Evolutionary conservation across 2,113 vertebrate species (phyloP), one percentile per base, ranked within the genome.

Genomic region (Plestiodon gilberti): DNA sequence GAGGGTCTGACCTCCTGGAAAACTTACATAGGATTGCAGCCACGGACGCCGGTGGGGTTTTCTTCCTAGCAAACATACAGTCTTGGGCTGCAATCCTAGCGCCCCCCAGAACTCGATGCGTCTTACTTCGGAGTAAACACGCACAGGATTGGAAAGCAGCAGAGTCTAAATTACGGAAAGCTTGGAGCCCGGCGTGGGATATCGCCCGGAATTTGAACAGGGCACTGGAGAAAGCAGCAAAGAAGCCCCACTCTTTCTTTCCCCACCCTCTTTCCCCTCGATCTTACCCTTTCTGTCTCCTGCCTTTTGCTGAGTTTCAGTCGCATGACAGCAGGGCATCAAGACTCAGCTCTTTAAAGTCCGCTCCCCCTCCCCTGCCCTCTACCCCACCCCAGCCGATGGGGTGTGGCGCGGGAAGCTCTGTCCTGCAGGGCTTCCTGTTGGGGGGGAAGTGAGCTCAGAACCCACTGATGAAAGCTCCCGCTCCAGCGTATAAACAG

Each of bases 321-420:
- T 17, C 35, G 65, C 84, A 62, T 57, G n/a, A 70, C 38, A 65
- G 69, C 40, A 43, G 40, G 35, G 65, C 61, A 38, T 6, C 25
- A 10, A 35, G 23, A 40, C 35, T 4, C 40, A 62, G 30, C 80
- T 80, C 73, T 78, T 77, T 77, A 83, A 87, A 81, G 73, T 6
- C 30, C 38, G 9, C 59, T 30, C 67, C 52, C 33, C 11, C 15
- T 25, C 78, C 64, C 6, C 1, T 22, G 33, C 67, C 55, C 77
- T 17, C 82, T 79, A 64, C 75, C 74, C 80, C 82, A 77, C 71
- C 86, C 84, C 79, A 87, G 85, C 33, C 84, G 62, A 40, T 82
- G 82, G 89, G 87, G 81, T 88, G 90, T 88, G 91, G 87, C 87
- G 90, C 87, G 90, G 91, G 89, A 92, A 92, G 78, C 40, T 61